A percentile compares a stretch with the other conserved stretches of the same genome.
These are phyloP conservation scores for Cotesia typhae DNA, from an alignment of 1,140 invertebrate species.

Conservation along the genomic window DNA sequence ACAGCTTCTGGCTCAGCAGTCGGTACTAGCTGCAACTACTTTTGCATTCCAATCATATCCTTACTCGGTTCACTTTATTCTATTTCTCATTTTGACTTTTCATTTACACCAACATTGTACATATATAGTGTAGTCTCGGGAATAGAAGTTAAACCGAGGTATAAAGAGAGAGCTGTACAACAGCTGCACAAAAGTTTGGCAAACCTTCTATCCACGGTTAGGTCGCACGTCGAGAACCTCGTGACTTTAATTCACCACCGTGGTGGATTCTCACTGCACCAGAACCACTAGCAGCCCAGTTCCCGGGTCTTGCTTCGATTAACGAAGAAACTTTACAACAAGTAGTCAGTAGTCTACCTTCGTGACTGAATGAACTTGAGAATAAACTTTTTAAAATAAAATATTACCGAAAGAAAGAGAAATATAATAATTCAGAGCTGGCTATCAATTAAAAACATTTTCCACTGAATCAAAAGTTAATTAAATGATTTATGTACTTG, in stretches of 20 bases:
- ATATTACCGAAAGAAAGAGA: neutral
- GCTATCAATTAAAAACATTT: slow-evolving; percentile 3
- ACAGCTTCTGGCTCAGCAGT: too few species aligned
- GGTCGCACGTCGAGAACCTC: slow-evolving; percentile 21
- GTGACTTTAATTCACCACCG: slow-evolving; percentile 31
- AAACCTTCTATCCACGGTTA: neutral
- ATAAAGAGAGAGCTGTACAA: too few species aligned
- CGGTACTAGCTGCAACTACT: too few species aligned
- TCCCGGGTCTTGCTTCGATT: neutral
- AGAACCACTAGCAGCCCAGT: neutral
- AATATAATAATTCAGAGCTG: neutral
- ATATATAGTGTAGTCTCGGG: too few species aligned
- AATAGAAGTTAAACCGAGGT: too few species aligned
- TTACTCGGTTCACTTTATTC: too few species aligned
- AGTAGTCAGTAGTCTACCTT: slow-evolving; percentile 1
- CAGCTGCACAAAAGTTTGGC: too few species aligned
- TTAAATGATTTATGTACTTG: neutral
- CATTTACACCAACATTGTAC: too few species aligned
- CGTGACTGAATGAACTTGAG: neutral
- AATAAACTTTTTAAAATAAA: neutral
- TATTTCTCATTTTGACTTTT: too few species aligned
- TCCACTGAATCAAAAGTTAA: neutral
- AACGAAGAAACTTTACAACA: slow-evolving; percentile 33
- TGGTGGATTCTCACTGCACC: neutral
- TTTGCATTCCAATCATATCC: too few species aligned